A percentile compares a stretch with the other conserved stretches of the same genome.
Conservation (phyloP, 2,888 invertebrate genomes). For the Meiosimyza decipiens region DNA sequence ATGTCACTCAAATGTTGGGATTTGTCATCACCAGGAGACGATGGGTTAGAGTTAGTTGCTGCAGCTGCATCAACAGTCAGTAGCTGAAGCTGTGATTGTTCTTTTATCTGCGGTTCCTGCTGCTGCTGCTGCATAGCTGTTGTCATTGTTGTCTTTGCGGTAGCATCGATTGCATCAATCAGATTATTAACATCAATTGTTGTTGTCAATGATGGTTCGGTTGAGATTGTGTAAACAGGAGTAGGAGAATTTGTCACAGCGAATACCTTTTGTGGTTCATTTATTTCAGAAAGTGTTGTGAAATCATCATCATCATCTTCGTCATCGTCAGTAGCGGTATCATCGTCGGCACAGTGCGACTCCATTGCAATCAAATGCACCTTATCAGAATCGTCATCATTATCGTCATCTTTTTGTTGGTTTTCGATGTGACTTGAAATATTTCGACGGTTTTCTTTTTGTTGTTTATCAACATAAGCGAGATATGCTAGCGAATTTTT, state of each 20-base stretch:
- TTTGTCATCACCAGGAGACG: conserved; percentile 61
- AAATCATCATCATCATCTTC: conserved; percentile 62
- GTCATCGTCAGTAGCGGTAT: conserved; percentile 53
- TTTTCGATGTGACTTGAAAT: not conserved
- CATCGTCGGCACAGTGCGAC: conserved; percentile 27
- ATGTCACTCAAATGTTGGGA: conserved; percentile 66
- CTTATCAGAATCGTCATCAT: conserved; percentile 39
- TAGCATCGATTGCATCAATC: conserved; percentile 47
- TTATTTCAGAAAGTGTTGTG: conserved; percentile 64
- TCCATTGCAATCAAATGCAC: not conserved
- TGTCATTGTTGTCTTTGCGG: conserved; percentile 22
- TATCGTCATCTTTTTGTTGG: conserved; percentile 38
- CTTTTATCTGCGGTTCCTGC: conserved; percentile 43
- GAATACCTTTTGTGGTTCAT: conserved; percentile 58
- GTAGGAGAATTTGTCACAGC: conserved; percentile 47
- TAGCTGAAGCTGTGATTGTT: conserved; percentile 48
- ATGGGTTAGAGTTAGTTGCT: conserved; percentile 21
- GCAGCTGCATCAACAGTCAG: conserved; percentile 44
- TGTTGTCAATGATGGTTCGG: conserved; percentile 49
- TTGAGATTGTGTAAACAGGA: conserved; percentile 43
- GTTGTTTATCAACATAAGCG: conserved; percentile 11
- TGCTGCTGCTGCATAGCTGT: conserved; percentile 8
- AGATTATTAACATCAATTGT: conserved; percentile 47
- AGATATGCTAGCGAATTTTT: not conserved
- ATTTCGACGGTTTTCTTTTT: not conserved